Conservation (phyloP, 2,113 vertebrate genomes). For the Oncorhynchus masou region DNA sequence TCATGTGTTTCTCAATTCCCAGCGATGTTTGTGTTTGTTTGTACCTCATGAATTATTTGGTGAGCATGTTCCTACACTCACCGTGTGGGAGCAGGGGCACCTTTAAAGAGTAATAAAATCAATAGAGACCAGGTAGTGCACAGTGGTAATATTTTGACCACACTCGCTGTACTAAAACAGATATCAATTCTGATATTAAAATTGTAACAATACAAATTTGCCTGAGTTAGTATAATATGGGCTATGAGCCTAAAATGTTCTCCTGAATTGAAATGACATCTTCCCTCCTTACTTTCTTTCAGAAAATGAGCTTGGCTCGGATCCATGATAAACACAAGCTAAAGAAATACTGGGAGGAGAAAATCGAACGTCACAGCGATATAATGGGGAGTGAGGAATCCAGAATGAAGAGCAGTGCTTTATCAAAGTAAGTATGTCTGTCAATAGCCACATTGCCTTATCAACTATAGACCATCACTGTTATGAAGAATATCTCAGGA, state of each 20-base stretch:
- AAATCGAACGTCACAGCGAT: constrained; percentile 50
- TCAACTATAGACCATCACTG: not conserved
- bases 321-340: constrained; percentile 51
- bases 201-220: too few relatives aligned
- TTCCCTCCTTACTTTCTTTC: not conserved
- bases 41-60: not conserved
- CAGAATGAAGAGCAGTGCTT: constrained; percentile 47
- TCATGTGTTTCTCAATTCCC: constrained; percentile 1
- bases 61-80: not conserved
- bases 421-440: constrained; percentile 37
- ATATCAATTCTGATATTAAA: too few relatives aligned
- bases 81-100: not conserved
- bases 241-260: not conserved
- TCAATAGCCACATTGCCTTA: not conserved
- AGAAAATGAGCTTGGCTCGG: constrained; percentile 51
- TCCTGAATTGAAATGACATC: constrained; percentile 2
- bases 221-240: not conserved
- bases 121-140: not conserved
- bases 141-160: too few relatives aligned
- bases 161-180: too few relatives aligned
- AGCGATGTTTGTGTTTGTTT: not conserved
- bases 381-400: constrained; percentile 41
- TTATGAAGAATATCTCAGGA: not conserved
- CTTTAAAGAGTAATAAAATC: not conserved
- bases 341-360: constrained; percentile 57